Evolutionary conservation across 2,113 vertebrate species (phyloP).

Genomic region (Vidua chalybeata): DNA sequence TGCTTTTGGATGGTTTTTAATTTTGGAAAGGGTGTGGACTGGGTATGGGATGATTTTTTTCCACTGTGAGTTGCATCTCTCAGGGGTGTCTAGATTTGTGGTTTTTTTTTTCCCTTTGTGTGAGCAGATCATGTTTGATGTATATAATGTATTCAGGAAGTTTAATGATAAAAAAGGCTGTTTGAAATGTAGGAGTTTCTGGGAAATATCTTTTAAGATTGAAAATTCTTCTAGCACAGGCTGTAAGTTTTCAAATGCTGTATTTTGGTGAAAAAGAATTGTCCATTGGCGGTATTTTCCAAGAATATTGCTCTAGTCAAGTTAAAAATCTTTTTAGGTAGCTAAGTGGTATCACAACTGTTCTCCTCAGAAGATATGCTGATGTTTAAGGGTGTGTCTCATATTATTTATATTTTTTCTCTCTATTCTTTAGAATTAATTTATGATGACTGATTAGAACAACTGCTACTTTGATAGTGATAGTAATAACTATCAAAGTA

Average conservation of each 20-base stretch:
- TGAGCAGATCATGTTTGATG: rapidly evolving
- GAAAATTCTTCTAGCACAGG: neutral
- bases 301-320: neutral
- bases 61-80: neutral
- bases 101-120: neutral
- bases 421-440: neutral
- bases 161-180: neutral
- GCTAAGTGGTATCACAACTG: neutral
- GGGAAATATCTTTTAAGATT: neutral
- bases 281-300: neutral
- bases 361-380: neutral
- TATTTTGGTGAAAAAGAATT: neutral
- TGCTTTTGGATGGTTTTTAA: neutral
- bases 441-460: neutral
- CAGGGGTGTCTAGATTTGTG: neutral
- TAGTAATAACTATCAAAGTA: neutral
- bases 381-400: neutral
- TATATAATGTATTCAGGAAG: rapidly evolving
- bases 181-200: neutral
- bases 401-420: neutral
- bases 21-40: neutral
- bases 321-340: neutral
- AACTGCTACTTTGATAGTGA: neutral
- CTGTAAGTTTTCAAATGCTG: neutral
- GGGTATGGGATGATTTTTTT: neutral